Evolutionary conservation across 2,888 invertebrate genomes (phyloP).

Genomic region (Auanema freiburgensis): DNA sequence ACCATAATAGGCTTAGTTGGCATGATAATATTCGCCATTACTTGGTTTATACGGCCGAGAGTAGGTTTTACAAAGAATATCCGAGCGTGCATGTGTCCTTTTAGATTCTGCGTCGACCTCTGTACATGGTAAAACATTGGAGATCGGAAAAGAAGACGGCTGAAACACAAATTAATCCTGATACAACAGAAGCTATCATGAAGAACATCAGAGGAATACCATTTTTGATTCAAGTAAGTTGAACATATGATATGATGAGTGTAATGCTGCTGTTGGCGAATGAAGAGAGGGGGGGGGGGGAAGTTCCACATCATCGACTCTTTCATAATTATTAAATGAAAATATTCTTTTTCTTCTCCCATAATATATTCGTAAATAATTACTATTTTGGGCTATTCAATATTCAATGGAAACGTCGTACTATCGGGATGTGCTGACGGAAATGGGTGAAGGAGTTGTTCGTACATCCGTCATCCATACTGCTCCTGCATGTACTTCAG

Average conservation of each 20-base stretch:
- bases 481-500: slow-evolving; percentile 57
- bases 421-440: slow-evolving; percentile 51
- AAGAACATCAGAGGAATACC: slow-evolving; percentile 59
- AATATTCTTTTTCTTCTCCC: background rate
- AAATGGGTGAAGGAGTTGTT: slow-evolving; percentile 52
- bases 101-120: slow-evolving; percentile 13
- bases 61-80: slow-evolving; percentile 23
- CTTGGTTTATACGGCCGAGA: slow-evolving; percentile 40
- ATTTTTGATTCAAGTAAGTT: slow-evolving; percentile 55
- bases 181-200: slow-evolving; percentile 55
- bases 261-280: background rate
- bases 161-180: slow-evolving; percentile 42
- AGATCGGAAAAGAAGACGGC: slow-evolving; percentile 30
- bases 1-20: slow-evolving; percentile 40
- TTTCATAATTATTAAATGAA: background rate
- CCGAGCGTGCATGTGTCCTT: slow-evolving; percentile 6
- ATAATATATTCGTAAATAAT: slow-evolving; percentile 2
- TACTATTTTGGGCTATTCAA: slow-evolving; percentile 53
- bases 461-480: slow-evolving; percentile 61
- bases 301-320: background rate
- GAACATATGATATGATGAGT: background rate
- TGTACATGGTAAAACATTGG: slow-evolving; percentile 17
- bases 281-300: background rate
- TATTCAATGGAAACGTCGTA: slow-evolving; percentile 59
- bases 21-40: slow-evolving; percentile 41